These are phyloP conservation scores for Microctonus brassicae DNA, from an alignment of 2,888 invertebrate genomes.

Conservation along the genomic window DNA sequence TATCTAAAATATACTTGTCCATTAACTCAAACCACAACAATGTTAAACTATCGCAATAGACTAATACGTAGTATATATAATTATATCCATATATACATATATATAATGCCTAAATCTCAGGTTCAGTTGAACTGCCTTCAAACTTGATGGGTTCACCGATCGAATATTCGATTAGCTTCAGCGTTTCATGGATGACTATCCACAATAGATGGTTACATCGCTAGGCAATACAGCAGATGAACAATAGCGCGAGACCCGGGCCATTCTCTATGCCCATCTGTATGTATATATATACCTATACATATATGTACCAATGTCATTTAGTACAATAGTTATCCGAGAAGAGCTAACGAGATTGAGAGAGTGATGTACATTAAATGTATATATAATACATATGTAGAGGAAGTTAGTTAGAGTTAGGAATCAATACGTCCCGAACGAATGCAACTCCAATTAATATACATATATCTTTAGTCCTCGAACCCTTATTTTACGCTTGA, in stretches of 20 bases:
- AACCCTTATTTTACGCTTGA: slow-evolving; percentile 56
- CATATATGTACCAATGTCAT: neutral
- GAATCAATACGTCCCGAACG: slow-evolving; percentile 49
- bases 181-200: slow-evolving; percentile 35
- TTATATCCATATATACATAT: neutral
- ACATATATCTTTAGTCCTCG: slow-evolving; percentile 26
- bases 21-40: neutral
- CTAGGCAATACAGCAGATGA: neutral
- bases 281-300: neutral
- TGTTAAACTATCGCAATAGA: too few species aligned
- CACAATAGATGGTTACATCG: slow-evolving; percentile 29
- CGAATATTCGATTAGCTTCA: slow-evolving; percentile 35
- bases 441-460: slow-evolving; percentile 17
- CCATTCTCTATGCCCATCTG: neutral
- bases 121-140: slow-evolving; percentile 4
- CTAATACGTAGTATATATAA: too few species aligned
- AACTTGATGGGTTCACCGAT: slow-evolving; percentile 26
- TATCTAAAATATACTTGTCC: slow-evolving; percentile 23
- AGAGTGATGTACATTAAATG: neutral
- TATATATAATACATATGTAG: neutral
- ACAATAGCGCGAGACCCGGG: slow-evolving; percentile 9
- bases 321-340: neutral
- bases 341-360: slow-evolving; percentile 1
- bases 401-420: neutral
- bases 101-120: neutral